A percentile compares a stretch with the other conserved stretches of the same genome.
Conservation (phyloP, 1,140 invertebrate species). For the Leptinotarsa undecemlineata region DNA sequence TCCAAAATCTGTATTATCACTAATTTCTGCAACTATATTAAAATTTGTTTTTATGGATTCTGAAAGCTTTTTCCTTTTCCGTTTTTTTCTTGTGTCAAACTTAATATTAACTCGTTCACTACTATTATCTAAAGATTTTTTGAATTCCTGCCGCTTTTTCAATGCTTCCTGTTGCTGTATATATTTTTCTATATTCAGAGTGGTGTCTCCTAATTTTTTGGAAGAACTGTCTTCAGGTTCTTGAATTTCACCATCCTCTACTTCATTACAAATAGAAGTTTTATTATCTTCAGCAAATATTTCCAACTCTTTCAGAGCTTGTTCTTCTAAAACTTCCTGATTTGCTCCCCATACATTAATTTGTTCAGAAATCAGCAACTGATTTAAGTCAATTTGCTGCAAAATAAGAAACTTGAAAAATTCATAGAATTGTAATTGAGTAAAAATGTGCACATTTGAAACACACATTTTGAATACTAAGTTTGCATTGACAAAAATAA, state of each 20-base stretch:
- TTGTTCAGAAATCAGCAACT: constrained; percentile 33
- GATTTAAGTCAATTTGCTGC: constrained; percentile 24
- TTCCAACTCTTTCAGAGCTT: constrained; percentile 50
- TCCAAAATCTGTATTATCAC: constrained; percentile 53
- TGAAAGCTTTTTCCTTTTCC: constrained; percentile 41
- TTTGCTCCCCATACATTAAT: constrained; percentile 50
- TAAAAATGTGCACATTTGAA: too few species aligned
- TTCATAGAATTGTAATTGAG: too few species aligned
- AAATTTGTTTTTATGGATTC: not conserved
- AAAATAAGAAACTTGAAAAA: not conserved
- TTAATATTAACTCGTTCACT: constrained; percentile 38
- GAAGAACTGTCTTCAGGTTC: not conserved
- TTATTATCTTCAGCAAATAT: constrained; percentile 45
- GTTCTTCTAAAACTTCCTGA: constrained; percentile 50
- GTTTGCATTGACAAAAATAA: too few species aligned
- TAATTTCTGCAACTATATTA: not conserved
- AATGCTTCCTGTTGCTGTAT: constrained; percentile 47
- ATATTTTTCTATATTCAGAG: constrained; percentile 43
- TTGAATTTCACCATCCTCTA: constrained; percentile 34
- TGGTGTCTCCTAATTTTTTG: constrained; percentile 8
- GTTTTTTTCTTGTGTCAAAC: not conserved
- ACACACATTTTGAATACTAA: too few species aligned
- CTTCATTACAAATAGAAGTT: constrained; percentile 29
- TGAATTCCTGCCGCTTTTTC: constrained; percentile 44
- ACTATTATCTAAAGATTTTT: constrained; percentile 37